phyloP scores from a whole-genome alignment of 2,113 vertebrate species.

The Oplegnathus fasciatus region DNA sequence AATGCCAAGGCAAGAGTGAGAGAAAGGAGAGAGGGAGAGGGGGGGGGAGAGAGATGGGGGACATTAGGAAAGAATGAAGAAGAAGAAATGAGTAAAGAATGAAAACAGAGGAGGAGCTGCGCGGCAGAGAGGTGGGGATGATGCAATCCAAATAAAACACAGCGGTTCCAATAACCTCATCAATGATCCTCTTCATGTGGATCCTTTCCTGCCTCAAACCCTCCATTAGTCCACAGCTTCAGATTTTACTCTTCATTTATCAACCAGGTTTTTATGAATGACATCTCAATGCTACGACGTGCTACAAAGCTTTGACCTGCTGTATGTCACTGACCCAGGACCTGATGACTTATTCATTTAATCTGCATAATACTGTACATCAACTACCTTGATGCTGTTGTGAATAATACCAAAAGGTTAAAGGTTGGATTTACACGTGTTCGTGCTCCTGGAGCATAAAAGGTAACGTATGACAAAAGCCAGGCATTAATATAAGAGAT shows the following conservation, averaged over 20 bases:
- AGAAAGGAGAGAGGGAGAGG: constrained; percentile 30
- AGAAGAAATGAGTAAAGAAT: not conserved
- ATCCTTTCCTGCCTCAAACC: not conserved
- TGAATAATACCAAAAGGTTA: not conserved
- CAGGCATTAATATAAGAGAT: too few relatives aligned
- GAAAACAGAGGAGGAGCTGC: constrained; percentile 24
- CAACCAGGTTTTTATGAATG: not conserved
- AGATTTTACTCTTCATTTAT: too few relatives aligned
- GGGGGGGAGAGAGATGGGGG: constrained; percentile 7
- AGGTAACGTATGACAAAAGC: not conserved
- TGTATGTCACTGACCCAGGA: too few relatives aligned
- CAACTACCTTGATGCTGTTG: too few relatives aligned
- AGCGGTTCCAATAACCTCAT: constrained; percentile 7
- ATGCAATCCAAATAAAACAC: constrained; percentile 43
- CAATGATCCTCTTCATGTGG: not conserved
- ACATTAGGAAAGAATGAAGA: not conserved
- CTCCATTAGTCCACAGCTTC: not conserved
- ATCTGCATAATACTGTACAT: too few relatives aligned
- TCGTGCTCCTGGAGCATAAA: not conserved
- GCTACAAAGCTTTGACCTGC: not conserved
- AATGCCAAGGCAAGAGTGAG: constrained; percentile 61
- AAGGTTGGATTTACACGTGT: not conserved
- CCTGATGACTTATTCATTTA: too few relatives aligned
- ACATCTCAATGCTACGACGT: not conserved
- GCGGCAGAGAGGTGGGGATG: not conserved